These are phyloP conservation scores for Drosophila paracracens DNA, from an alignment of 2,888 invertebrate genomes.

Conservation along the genomic window DNA sequence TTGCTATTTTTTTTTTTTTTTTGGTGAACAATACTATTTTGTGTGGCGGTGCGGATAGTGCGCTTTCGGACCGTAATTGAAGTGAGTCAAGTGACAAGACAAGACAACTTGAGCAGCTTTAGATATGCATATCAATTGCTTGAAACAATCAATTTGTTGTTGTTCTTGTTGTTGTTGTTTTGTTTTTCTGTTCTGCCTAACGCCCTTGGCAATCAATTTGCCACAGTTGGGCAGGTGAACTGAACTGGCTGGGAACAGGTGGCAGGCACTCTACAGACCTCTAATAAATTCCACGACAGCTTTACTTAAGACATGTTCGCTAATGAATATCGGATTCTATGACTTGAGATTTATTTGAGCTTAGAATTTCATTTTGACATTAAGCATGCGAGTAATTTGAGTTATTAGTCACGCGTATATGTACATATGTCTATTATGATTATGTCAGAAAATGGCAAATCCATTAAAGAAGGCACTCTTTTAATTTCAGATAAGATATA, in stretches of 20 bases:
- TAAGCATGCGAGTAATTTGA: background rate
- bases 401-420: background rate
- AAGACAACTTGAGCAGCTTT: constrained; percentile 63
- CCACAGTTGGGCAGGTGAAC: constrained; percentile 30
- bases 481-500: no score
- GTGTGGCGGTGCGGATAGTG: constrained; percentile 30
- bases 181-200: constrained; percentile 7
- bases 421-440: background rate
- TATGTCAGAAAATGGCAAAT: background rate
- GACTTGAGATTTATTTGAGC: background rate
- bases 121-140: constrained; percentile 62
- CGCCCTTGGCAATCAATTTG: constrained; percentile 63
- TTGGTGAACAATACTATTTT: constrained; percentile 18
- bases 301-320: background rate
- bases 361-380: constrained; percentile 7
- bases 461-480: background rate
- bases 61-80: constrained; percentile 62
- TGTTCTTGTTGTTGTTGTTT: constrained; percentile 2
- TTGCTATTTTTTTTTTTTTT: constrained; percentile 5
- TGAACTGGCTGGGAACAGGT: constrained; percentile 39
- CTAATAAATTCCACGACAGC: constrained; percentile 11
- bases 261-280: constrained; percentile 11
- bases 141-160: constrained; percentile 59
- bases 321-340: constrained; percentile 3
- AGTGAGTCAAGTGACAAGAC: constrained; percentile 57